A percentile compares a stretch with the other conserved stretches of the same genome.
These are phyloP conservation scores for Tragopan temminckii DNA, from an alignment of 2,797 vertebrate species.

Conservation along the genomic window DNA sequence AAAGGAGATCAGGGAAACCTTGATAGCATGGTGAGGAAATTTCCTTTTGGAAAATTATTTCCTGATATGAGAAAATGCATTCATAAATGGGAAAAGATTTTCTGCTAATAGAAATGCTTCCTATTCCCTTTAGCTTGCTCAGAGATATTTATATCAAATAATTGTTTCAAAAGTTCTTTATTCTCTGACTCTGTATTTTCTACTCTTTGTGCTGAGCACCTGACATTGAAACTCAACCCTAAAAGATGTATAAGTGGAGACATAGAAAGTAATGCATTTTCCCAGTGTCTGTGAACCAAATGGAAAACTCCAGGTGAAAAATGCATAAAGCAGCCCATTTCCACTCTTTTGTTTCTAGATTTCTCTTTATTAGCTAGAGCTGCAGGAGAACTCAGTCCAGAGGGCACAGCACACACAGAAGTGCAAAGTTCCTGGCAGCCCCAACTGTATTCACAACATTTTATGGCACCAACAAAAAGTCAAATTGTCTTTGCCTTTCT, in stretches of 20 bases:
- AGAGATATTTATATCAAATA: constrained; percentile 47
- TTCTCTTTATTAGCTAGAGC: not conserved
- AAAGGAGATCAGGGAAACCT: not conserved
- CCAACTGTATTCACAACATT: not conserved
- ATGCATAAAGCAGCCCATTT: not conserved
- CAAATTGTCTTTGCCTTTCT: not conserved
- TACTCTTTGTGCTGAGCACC: not conserved
- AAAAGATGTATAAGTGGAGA: not conserved
- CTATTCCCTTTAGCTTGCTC: constrained; percentile 30
- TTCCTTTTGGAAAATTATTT: constrained; percentile 49
- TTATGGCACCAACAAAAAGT: not conserved
- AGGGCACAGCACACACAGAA: not conserved
- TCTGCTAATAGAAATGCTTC: constrained; percentile 34
- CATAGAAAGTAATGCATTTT: not conserved
- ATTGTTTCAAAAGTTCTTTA: constrained; percentile 13
- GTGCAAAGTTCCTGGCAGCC: not conserved
- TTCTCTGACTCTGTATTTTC: not conserved
- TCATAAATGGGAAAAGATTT: constrained; percentile 49
- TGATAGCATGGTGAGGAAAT: constrained; percentile 41
- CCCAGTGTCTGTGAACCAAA: constrained; percentile 10
- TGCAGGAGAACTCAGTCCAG: not conserved
- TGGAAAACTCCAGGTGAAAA: not conserved
- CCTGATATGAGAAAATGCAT: constrained; percentile 1
- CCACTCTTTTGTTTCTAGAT: not conserved
- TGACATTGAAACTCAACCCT: constrained; percentile 9